Conservation (phyloP, 2,797 vertebrate genomes). For the Dallia pectoralis region DNA sequence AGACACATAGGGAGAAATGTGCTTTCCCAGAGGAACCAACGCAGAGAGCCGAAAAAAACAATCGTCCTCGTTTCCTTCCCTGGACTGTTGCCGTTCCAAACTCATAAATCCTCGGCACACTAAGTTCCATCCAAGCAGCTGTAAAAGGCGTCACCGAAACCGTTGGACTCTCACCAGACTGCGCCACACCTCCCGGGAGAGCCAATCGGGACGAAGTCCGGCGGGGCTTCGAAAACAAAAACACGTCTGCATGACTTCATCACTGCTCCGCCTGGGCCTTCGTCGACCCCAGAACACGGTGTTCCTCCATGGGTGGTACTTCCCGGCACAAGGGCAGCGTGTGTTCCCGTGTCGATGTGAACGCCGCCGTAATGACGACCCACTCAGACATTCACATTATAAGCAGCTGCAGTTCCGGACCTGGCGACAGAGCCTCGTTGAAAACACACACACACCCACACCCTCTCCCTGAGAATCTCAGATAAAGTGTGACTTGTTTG, state of each 20-base stretch:
- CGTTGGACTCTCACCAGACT: constrained; percentile 44
- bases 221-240: constrained; percentile 49
- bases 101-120: constrained; percentile 37
- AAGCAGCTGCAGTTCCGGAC: background rate
- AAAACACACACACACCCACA: background rate
- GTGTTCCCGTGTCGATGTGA: background rate
- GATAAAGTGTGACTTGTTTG: background rate
- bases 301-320: constrained; percentile 67
- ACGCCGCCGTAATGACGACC: background rate
- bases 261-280: background rate
- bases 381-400: background rate
- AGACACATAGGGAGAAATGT: constrained; percentile 42
- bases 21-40: constrained; percentile 33
- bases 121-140: constrained; percentile 54
- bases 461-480: background rate
- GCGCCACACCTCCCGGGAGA: constrained; percentile 46
- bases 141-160: constrained; percentile 52
- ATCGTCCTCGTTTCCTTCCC: constrained; percentile 41
- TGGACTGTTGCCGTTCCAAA: constrained; percentile 42
- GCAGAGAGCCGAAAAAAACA: constrained; percentile 18
- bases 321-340: constrained; percentile 41
- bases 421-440: background rate
- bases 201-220: constrained; percentile 49
- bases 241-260: constrained; percentile 1
- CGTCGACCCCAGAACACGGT: constrained; percentile 44